Conservation (phyloP, 2,113 vertebrate species). For the Heliornis fulica region DNA sequence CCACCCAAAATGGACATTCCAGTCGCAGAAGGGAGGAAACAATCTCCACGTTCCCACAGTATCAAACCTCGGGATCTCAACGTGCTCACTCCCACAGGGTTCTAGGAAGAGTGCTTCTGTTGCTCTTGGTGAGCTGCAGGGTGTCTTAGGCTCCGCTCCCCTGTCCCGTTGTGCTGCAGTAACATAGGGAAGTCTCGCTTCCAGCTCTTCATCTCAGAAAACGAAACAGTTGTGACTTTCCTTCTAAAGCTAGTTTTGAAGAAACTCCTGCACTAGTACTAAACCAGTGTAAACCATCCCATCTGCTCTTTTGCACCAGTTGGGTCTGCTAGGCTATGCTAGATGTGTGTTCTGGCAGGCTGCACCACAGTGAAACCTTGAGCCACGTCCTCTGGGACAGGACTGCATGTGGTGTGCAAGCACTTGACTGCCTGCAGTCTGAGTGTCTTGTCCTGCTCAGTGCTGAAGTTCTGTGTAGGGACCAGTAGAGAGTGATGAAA, state of each 20-base stretch:
- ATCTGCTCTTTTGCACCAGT: background rate
- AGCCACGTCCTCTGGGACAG: background rate
- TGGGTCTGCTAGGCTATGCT: background rate
- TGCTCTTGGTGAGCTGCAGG: background rate
- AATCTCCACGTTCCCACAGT: slow-evolving; percentile 78
- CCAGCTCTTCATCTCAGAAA: background rate
- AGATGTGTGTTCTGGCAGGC: background rate
- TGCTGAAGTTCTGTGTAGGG: background rate
- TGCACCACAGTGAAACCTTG: background rate
- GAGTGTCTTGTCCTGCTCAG: background rate
- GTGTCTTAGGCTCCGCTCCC: background rate
- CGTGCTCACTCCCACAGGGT: slow-evolving; percentile 88
- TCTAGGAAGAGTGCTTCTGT: slow-evolving; percentile 66
- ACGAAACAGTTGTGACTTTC: background rate
- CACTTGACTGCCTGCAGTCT: background rate
- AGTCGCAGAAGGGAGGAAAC: slow-evolving; percentile 74
- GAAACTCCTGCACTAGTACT: background rate
- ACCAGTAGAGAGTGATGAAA: background rate
- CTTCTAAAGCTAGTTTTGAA: background rate
- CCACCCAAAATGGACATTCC: slow-evolving; percentile 86
- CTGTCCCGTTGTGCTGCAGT: background rate
- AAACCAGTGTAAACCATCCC: background rate
- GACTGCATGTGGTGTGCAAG: background rate
- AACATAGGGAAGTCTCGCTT: slow-evolving; percentile 33
- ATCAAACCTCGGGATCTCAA: slow-evolving; percentile 89